Evolutionary conservation across 37 sponge, comb jelly and placozoan genomes (phyloP).

Genomic region (Spongia lamella): DNA sequence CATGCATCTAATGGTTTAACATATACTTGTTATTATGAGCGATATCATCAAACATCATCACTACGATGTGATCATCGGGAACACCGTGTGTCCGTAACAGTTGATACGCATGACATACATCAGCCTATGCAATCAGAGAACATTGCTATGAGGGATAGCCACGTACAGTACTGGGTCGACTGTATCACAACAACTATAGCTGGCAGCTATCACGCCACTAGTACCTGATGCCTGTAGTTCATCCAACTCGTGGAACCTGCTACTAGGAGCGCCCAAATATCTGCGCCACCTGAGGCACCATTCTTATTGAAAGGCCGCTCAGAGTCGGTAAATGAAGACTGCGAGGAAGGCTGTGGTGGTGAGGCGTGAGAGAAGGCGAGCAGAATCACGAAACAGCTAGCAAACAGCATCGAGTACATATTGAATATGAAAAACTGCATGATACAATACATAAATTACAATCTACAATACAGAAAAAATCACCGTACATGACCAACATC

Average conservation of each 20-base stretch:
- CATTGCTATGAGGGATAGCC: not conserved
- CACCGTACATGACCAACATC: no score
- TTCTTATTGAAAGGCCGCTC: no score
- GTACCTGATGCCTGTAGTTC: slow-evolving; percentile 86
- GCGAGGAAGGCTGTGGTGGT: no score
- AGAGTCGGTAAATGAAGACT: no score
- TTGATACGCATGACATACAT: slow-evolving; percentile 83
- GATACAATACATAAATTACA: no score
- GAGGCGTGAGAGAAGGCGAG: no score
- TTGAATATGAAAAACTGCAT: no score
- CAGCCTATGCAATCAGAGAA: slow-evolving; percentile 46
- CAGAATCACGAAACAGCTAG: no score
- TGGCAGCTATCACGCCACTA: no score
- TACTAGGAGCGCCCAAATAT: slow-evolving; percentile 73
- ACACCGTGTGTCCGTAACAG: slow-evolving; percentile 65
- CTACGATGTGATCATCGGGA: slow-evolving; percentile 58
- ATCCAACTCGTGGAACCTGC: slow-evolving; percentile 64
- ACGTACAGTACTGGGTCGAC: not conserved
- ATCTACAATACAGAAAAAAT: no score
- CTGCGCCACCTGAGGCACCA: slow-evolving; percentile 23
- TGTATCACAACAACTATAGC: no score
- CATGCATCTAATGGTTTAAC: not conserved
- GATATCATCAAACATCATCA: slow-evolving; percentile 84
- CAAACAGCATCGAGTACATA: no score
- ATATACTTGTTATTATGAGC: slow-evolving; percentile 66